Conservation (phyloP, 1,140 invertebrate genomes). For the Sycobia sp. region DNA sequence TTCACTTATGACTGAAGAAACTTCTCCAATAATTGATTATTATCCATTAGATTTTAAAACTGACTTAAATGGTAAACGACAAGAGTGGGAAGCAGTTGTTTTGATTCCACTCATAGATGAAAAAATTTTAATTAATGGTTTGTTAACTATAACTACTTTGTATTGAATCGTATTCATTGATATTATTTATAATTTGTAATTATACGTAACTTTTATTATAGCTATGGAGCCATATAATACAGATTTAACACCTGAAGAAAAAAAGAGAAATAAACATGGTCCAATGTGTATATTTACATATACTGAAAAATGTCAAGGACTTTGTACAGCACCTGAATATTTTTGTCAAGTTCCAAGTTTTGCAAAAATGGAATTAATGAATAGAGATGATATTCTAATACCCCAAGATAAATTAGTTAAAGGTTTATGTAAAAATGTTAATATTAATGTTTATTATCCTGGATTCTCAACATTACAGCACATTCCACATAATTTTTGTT, state of each 20-base stretch:
- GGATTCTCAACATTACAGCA: conserved; percentile 92
- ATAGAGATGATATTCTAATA: conserved; percentile 67
- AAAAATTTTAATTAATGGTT: conserved; percentile 59
- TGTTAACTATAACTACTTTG: too few relatives aligned
- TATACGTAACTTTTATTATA: conserved; percentile 56
- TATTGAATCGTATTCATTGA: background rate
- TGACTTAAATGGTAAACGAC: conserved; percentile 90
- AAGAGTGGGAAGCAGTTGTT: conserved; percentile 98
- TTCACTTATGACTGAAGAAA: conserved; percentile 78
- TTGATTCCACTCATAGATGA: conserved; percentile 97
- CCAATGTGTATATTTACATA: conserved; percentile 83
- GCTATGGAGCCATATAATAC: conserved; percentile 78
- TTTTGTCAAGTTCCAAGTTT: conserved; percentile 72
- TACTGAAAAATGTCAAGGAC: conserved; percentile 64
- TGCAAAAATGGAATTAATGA: conserved; percentile 62
- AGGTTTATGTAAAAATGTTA: conserved; percentile 75
- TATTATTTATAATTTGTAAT: background rate
- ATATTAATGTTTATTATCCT: conserved; percentile 76
- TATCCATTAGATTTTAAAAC: conserved; percentile 90
- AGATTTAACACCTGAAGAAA: conserved; percentile 75
- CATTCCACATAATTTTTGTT: conserved; percentile 73
- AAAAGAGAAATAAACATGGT: conserved; percentile 79
- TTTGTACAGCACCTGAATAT: conserved; percentile 65
- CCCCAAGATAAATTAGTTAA: conserved; percentile 69
- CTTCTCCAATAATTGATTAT: conserved; percentile 85